Evolutionary conservation across 2,888 invertebrate species (phyloP), one percentile per base, ranked within the genome.

Genomic region (Lapara coniferarum): DNA sequence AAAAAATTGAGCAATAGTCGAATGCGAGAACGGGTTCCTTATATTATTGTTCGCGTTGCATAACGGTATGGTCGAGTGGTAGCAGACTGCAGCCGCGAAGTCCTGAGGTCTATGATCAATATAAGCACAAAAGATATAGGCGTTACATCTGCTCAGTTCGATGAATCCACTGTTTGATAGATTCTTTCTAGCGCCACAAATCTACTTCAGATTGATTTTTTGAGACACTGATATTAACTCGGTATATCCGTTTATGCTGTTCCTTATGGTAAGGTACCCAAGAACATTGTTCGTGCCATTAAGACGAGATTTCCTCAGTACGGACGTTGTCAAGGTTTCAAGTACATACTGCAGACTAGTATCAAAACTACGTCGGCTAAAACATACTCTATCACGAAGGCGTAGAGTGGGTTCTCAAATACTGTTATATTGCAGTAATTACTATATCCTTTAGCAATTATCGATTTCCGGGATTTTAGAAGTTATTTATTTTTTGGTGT

Each of bases 1-100:
- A 59, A 72, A 76, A 72, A 75, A 66, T 56, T 63, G 25, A 6
- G 53, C 68, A 30, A 53, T 16, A 44, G 14, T 16, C 53, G 63
- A 63, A 53, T 52, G 44, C 53, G 44, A 53, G 19, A 69, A 37
- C 37, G 68, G 53, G 68, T 69, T 69, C 59, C 53, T 69, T 69
- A 63, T 52, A 68, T 52, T 59, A 59, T 46, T 19, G 49, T 63
- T 19, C 16, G 56, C 56, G 25, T 63, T 16, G 63, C 37, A 46
- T 46, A 37, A 14, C 19, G 13, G 25, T 19, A 12, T 56, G 19
- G 19, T 25, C 19, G 10, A 12, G 56, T 56, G 5, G 25, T 2
- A 3, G 14, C 14, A 2, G 12, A 25, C 10, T 51, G 13, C 14
- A 51, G 51, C 12, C 12, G 25, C 4, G 14, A 14, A 4, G 51